Conservation (phyloP, 1,140 invertebrate species). For the Trichogramma pretiosum region DNA sequence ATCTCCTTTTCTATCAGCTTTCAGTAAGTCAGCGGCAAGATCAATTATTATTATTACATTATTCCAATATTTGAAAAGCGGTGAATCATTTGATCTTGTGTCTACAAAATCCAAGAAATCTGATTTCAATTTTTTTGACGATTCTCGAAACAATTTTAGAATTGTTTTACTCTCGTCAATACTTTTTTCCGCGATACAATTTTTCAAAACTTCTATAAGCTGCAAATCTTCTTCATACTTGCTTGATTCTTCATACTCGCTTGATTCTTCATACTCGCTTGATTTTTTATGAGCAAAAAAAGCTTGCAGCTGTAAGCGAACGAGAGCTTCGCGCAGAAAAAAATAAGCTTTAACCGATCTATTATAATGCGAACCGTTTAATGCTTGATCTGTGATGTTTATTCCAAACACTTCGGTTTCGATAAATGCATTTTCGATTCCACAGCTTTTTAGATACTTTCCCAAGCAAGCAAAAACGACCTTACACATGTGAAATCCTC, state of each 20-base stretch:
- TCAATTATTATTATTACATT: neutral
- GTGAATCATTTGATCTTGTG: neutral
- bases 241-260: too few species aligned
- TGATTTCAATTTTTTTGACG: neutral
- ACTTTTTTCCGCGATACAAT: too few species aligned
- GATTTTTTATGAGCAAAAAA: too few species aligned
- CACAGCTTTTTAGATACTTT: conserved; percentile 7
- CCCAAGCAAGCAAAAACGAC: conserved; percentile 3
- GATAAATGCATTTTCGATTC: conserved; percentile 6
- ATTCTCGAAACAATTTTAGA: too few species aligned
- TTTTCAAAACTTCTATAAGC: too few species aligned
- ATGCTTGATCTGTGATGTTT: conserved; percentile 7
- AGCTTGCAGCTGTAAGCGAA: neutral
- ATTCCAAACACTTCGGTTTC: conserved; percentile 7
- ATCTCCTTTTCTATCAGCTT: neutral
- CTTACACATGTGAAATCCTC: conserved; percentile 7
- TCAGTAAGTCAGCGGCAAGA: neutral
- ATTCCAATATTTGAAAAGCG: neutral
- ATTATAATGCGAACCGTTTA: conserved; percentile 7
- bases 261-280: too few species aligned
- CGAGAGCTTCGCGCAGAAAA: neutral
- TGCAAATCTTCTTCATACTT: too few species aligned
- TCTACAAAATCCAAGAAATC: neutral
- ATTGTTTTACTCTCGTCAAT: too few species aligned
- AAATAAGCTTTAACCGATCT: conserved; percentile 6